Evolutionary conservation across 2,888 invertebrate genomes (phyloP).

Genomic region (Andrena fulva): DNA sequence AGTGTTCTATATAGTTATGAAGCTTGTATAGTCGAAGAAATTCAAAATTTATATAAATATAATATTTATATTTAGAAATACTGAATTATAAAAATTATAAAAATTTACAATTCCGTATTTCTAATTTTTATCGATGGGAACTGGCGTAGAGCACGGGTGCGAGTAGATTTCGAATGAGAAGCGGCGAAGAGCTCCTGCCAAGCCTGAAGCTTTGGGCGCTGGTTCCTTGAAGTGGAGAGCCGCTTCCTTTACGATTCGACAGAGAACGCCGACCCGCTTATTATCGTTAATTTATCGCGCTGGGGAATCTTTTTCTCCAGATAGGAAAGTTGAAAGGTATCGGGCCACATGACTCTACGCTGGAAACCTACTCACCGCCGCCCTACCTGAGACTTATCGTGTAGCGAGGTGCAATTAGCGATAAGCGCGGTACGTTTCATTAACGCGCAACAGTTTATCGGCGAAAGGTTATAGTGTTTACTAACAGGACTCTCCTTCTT

Average conservation of each 20-base stretch:
- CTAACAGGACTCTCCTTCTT: slow-evolving; percentile 32
- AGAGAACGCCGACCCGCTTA: not conserved
- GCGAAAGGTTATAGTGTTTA: slow-evolving; percentile 41
- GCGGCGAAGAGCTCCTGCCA: not conserved
- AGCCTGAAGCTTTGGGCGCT: not conserved
- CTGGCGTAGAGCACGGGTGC: not conserved
- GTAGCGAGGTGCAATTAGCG: slow-evolving; percentile 43
- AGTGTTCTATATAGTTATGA: too few species aligned
- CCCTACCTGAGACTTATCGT: slow-evolving; percentile 29
- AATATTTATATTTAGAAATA: too few species aligned
- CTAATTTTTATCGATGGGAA: not conserved
- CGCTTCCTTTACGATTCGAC: slow-evolving; percentile 1
- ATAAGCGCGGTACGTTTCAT: slow-evolving; percentile 48
- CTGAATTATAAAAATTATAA: too few species aligned
- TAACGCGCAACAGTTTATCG: slow-evolving; percentile 42
- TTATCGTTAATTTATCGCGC: slow-evolving; percentile 38
- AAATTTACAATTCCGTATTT: too few species aligned
- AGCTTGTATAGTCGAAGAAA: too few species aligned
- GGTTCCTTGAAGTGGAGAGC: not conserved
- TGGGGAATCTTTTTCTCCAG: slow-evolving; percentile 12
- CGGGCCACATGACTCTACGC: slow-evolving; percentile 9
- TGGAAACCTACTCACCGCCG: slow-evolving; percentile 14
- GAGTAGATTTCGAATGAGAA: not conserved
- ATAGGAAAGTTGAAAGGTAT: slow-evolving; percentile 22
- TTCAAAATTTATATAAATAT: too few species aligned